Percentiles rank a stretch among this genome's conserved stretches.
Evolutionary conservation across 2,797 vertebrate species (phyloP).

Genomic region (Discoglossus pictus): DNA sequence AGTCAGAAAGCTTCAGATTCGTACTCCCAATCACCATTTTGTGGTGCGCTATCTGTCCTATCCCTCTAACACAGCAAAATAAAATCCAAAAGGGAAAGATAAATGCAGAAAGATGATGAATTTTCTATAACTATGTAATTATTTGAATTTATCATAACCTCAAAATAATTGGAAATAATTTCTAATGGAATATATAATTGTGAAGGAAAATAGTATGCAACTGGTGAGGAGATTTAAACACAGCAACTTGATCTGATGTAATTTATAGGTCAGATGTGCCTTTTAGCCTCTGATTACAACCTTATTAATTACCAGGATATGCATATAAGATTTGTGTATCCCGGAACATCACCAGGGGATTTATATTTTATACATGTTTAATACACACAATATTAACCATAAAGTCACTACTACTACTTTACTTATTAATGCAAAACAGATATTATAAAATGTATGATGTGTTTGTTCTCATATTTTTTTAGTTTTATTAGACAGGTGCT

Average conservation of each 20-base stretch:
- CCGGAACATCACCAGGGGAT: constrained; percentile 8
- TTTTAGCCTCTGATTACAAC: constrained; percentile 12
- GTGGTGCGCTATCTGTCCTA: constrained; percentile 2
- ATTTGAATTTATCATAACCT: neutral
- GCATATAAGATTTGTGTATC: constrained; percentile 15
- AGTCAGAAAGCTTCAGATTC: constrained; percentile 13
- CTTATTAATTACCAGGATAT: constrained; percentile 25
- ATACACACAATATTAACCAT: too few relatives aligned
- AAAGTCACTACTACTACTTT: too few relatives aligned
- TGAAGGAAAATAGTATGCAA: constrained; percentile 5
- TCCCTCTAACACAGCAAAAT: too few relatives aligned
- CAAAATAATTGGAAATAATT: constrained; percentile 2
- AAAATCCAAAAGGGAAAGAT: too few relatives aligned
- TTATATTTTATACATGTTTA: neutral
- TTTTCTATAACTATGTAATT: neutral
- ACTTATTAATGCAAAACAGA: too few relatives aligned
- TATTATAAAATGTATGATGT: too few relatives aligned
- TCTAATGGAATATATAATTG: neutral
- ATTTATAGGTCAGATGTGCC: constrained; percentile 24
- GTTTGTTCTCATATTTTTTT: too few relatives aligned
- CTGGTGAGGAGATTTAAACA: neutral
- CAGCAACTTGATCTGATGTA: constrained; percentile 26
- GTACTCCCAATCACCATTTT: constrained; percentile 31
- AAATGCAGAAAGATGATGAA: constrained; percentile 1
- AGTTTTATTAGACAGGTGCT: too few relatives aligned